These are phyloP conservation scores for Cyprinus carpio DNA, from an alignment of 2,113 vertebrate genomes.

Conservation along the genomic window DNA sequence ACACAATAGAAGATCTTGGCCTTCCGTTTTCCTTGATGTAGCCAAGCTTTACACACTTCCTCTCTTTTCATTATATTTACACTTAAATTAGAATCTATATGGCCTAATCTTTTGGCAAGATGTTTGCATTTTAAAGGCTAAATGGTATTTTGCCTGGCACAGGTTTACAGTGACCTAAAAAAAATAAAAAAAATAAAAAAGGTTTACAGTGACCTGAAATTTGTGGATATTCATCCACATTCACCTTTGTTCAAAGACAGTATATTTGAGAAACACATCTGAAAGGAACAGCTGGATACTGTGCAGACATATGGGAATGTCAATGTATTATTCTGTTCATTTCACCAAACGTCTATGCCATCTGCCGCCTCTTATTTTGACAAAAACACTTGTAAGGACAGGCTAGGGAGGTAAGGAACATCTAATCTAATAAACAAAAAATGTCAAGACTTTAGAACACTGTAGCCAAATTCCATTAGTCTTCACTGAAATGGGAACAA, in stretches of 20 bases:
- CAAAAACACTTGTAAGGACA: neutral
- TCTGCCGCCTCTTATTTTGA: neutral
- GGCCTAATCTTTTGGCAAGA: neutral
- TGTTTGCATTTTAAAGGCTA: neutral
- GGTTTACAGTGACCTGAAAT: neutral
- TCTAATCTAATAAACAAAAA: slow-evolving; percentile 16
- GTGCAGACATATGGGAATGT: neutral
- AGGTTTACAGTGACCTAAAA: neutral
- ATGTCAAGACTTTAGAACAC: neutral
- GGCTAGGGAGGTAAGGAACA: neutral
- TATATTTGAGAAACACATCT: slow-evolving; percentile 17
- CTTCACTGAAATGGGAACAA: neutral
- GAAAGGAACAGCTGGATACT: slow-evolving; percentile 41
- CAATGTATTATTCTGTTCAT: slow-evolving; percentile 37
- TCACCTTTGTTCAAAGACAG: slow-evolving; percentile 7
- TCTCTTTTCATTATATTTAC: neutral
- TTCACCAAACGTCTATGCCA: neutral
- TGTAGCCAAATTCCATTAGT: neutral
- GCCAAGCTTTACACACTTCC: neutral
- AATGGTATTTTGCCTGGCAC: neutral
- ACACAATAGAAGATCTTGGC: neutral
- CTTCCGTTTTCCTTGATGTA: neutral
- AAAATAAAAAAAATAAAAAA: no score
- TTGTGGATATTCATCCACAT: neutral
- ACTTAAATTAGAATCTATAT: neutral